Evolutionary conservation across 2,888 invertebrate species (phyloP).

Genomic region (Imbricaverruca yamaguchii): DNA sequence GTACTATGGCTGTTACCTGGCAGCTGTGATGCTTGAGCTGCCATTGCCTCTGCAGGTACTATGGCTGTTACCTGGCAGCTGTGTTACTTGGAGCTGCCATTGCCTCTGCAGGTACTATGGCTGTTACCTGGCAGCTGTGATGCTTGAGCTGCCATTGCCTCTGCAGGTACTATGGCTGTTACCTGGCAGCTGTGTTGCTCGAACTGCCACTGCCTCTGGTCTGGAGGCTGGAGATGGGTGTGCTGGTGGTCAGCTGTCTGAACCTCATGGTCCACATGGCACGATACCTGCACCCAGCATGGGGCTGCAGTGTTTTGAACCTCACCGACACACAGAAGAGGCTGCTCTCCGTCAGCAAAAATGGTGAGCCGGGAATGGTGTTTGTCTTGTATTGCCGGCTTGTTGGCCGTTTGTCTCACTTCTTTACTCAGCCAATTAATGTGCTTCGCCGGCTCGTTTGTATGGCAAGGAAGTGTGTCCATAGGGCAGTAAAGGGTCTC

Average conservation of each 20-base stretch:
- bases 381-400: no score
- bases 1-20: no score
- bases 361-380: background rate
- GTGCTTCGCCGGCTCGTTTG: no score
- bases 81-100: background rate
- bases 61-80: no score
- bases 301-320: background rate
- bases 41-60: no score
- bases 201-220: background rate
- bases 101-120: background rate
- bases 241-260: background rate
- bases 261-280: background rate
- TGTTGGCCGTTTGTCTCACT: no score
- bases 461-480: no score
- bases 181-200: background rate
- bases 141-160: background rate
- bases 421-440: no score
- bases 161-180: background rate
- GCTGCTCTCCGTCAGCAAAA: background rate
- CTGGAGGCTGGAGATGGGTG: background rate
- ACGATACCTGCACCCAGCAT: slow-evolving; percentile 1
- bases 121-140: background rate
- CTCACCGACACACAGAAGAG: background rate
- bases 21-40: no score
- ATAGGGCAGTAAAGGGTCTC: no score